These are phyloP conservation scores for Byasa hedistus DNA, from an alignment of 2,888 invertebrate species.

Conservation along the genomic window DNA sequence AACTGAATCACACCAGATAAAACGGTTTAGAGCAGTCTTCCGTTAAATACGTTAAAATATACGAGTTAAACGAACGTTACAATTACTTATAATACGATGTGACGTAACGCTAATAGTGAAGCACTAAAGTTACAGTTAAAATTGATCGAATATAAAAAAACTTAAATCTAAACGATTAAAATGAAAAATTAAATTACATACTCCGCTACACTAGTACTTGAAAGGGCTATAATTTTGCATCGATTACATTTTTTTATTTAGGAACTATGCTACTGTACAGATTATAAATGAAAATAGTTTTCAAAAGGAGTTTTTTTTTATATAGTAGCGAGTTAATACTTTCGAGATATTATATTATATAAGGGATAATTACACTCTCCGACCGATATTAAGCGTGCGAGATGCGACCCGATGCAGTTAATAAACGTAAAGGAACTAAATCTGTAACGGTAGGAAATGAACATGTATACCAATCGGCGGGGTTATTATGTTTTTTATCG, in stretches of 20 bases:
- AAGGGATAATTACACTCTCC: constrained; percentile 18
- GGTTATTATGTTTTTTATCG: no score
- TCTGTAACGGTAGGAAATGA: constrained; percentile 36
- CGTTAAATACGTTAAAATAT: constrained; percentile 60
- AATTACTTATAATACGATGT: constrained; percentile 51
- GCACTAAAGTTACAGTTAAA: constrained; percentile 53
- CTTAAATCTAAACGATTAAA: constrained; percentile 53
- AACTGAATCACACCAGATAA: constrained; percentile 41
- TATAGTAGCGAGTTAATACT: constrained; percentile 51
- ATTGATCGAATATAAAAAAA: constrained; percentile 64
- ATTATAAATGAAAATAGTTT: constrained; percentile 59
- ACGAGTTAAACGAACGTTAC: constrained; percentile 45
- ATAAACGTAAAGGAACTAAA: constrained; percentile 49
- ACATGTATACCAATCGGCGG: constrained; percentile 38
- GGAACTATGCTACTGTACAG: constrained; percentile 79
- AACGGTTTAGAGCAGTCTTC: constrained; percentile 74
- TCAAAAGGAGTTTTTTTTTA: constrained; percentile 42
- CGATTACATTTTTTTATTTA: constrained; percentile 70
- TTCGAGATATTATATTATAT: constrained; percentile 35
- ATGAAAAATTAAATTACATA: constrained; percentile 55
- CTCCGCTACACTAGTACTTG: constrained; percentile 61
- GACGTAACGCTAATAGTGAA: constrained; percentile 55
- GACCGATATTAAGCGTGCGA: constrained; percentile 24
- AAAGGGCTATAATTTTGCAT: constrained; percentile 73
- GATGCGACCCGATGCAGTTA: constrained; percentile 38